Evolutionary conservation across 2,888 invertebrate genomes (phyloP).

Genomic region (Acronicta leporina): DNA sequence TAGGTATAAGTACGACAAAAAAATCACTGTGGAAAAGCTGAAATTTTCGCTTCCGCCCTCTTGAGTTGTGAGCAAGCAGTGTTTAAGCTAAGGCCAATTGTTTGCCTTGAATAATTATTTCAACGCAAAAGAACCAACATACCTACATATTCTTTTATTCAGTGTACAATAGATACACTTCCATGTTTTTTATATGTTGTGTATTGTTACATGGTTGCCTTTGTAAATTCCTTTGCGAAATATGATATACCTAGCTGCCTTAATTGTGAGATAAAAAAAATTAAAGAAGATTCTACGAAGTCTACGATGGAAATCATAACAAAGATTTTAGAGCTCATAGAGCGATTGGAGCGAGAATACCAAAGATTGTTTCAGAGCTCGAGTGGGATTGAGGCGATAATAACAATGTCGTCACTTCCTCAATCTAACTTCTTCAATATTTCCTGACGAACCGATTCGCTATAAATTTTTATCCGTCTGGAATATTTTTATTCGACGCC

Average conservation of each 20-base stretch:
- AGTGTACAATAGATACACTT: conserved; percentile 54
- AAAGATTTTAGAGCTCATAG: conserved; percentile 78
- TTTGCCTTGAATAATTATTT: conserved; percentile 72
- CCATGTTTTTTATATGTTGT: conserved; percentile 21
- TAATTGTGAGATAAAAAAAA: conserved; percentile 64
- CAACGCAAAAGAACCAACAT: conserved; percentile 53
- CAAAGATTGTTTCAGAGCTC: conserved; percentile 82
- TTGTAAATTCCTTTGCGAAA: too few relatives aligned
- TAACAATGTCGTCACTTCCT: conserved; percentile 87
- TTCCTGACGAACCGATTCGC: conserved; percentile 73
- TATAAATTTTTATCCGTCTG: conserved; percentile 75
- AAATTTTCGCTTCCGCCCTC: conserved; percentile 81
- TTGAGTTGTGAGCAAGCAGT: conserved; percentile 75
- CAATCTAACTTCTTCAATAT: conserved; percentile 86
- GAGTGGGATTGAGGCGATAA: conserved; percentile 82
- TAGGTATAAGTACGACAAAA: conserved; percentile 86
- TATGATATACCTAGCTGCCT: conserved; percentile 41
- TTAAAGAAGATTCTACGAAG: conserved; percentile 72
- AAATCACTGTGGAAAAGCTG: conserved; percentile 79
- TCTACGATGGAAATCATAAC: conserved; percentile 78
- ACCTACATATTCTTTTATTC: conserved; percentile 57
- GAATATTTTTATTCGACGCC: conserved; percentile 60
- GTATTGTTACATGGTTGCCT: too few relatives aligned
- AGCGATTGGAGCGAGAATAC: conserved; percentile 74
- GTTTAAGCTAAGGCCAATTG: conserved; percentile 80